phyloP scores from a whole-genome alignment of 2,888 invertebrate species.

The Physocephala rufipes region DNA sequence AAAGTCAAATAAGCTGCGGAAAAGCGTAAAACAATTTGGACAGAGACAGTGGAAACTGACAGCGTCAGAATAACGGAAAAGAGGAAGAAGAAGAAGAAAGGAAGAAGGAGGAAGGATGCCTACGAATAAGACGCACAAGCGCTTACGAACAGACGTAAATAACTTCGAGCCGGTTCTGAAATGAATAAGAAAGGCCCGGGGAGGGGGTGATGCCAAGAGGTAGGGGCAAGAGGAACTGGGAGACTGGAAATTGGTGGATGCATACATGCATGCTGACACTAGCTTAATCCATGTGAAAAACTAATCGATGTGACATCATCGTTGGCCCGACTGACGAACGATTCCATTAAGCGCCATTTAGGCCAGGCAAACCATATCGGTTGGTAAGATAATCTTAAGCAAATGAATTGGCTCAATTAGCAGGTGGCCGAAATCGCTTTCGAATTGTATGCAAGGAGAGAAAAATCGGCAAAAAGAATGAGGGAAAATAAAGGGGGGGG shows the following conservation, averaged over 20 bases:
- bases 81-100: neutral
- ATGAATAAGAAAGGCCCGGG: too few species aligned
- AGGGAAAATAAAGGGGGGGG: neutral
- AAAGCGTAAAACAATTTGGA: too few species aligned
- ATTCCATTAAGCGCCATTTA: slow-evolving; percentile 31
- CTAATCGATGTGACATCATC: slow-evolving; percentile 31
- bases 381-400: slow-evolving; percentile 26
- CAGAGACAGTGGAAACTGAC: too few species aligned
- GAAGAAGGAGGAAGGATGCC: neutral
- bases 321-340: slow-evolving; percentile 31
- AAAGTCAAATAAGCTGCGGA: slow-evolving; percentile 5
- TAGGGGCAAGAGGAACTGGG: too few species aligned
- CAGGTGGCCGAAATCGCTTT: slow-evolving; percentile 24
- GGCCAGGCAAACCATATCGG: slow-evolving; percentile 19
- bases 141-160: neutral
- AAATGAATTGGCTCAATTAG: slow-evolving; percentile 31
- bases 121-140: neutral
- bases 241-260: too few species aligned
- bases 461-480: neutral
- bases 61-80: too few species aligned
- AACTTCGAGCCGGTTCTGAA: too few species aligned
- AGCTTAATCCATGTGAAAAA: slow-evolving; percentile 4
- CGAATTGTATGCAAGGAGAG: neutral
- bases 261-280: neutral
- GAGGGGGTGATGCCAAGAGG: too few species aligned